Conservation (phyloP, 1,140 invertebrate genomes). For the Agraylea sexmaculata region DNA sequence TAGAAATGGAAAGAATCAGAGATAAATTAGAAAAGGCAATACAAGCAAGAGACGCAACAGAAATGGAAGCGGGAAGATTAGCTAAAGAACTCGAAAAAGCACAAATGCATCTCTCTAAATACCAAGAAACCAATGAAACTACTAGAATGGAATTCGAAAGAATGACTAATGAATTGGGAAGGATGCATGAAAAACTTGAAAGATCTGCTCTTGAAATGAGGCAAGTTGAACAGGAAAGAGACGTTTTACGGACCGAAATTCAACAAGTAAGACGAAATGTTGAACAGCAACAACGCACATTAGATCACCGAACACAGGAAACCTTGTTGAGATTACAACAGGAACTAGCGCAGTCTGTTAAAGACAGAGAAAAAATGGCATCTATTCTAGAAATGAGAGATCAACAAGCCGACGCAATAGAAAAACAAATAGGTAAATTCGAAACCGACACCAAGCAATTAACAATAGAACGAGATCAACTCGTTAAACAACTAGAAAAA, state of each 20-base stretch:
- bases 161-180: slow-evolving; percentile 63
- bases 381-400: slow-evolving; percentile 61
- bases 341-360: slow-evolving; percentile 54
- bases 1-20: slow-evolving; percentile 70
- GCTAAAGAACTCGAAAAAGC: slow-evolving; percentile 80
- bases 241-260: slow-evolving; percentile 54
- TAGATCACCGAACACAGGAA: slow-evolving; percentile 51
- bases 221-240: slow-evolving; percentile 56
- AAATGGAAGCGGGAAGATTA: slow-evolving; percentile 70
- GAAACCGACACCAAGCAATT: slow-evolving; percentile 76
- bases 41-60: slow-evolving; percentile 63
- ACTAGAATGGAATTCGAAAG: slow-evolving; percentile 73
- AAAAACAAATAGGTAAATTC: slow-evolving; percentile 71
- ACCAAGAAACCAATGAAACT: slow-evolving; percentile 66
- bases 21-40: slow-evolving; percentile 79
- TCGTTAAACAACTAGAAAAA: slow-evolving; percentile 81
- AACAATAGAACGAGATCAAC: slow-evolving; percentile 71
- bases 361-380: slow-evolving; percentile 61
- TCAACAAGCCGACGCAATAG: slow-evolving; percentile 66
- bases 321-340: slow-evolving; percentile 53
- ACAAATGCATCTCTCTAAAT: slow-evolving; percentile 66
- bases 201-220: slow-evolving; percentile 52
- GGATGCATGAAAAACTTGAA: slow-evolving; percentile 66
- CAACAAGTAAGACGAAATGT: slow-evolving; percentile 51
- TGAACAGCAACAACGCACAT: slow-evolving; percentile 50